Evolutionary conservation across 2,888 invertebrate species (phyloP).

Genomic region (Tenthredo livida): DNA sequence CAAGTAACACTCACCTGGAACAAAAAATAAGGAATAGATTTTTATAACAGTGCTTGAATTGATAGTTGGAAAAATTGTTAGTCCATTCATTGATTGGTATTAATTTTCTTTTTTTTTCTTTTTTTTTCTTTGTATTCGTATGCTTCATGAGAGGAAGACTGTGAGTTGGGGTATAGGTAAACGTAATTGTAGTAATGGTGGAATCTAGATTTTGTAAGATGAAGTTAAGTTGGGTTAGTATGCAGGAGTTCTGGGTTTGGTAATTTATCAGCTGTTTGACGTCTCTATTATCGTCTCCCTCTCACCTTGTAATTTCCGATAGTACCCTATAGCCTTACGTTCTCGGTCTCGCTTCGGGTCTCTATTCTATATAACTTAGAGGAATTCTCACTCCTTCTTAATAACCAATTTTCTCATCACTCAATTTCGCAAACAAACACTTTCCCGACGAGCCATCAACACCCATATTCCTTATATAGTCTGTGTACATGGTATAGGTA

Average conservation of each 20-base stretch:
- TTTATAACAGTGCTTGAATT: neutral
- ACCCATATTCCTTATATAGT: neutral
- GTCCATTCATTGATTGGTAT: neutral
- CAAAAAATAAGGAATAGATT: neutral
- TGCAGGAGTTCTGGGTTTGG: slow-evolving; percentile 26
- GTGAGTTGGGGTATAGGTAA: neutral
- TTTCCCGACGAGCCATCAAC: slow-evolving; percentile 37
- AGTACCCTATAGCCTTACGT: slow-evolving; percentile 52
- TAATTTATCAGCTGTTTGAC: slow-evolving; percentile 67
- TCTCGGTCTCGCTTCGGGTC: slow-evolving; percentile 37
- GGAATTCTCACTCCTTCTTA: slow-evolving; percentile 60
- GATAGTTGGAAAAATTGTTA: neutral
- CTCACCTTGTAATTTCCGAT: slow-evolving; percentile 63
- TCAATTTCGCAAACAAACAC: slow-evolving; percentile 55
- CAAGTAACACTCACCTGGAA: slow-evolving; percentile 40
- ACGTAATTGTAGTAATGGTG: neutral
- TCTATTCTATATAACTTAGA: slow-evolving; percentile 28
- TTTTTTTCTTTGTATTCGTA: neutral
- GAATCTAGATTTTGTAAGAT: slow-evolving; percentile 1
- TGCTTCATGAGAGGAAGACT: neutral
- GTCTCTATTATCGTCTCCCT: slow-evolving; percentile 64
- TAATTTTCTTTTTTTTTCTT: neutral
- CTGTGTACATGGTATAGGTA: too few relatives aligned
- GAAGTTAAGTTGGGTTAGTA: neutral
- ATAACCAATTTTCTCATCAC: slow-evolving; percentile 62